Evolutionary conservation across 2,797 vertebrate genomes (phyloP).

Genomic region (Thripadectes ignobilis): DNA sequence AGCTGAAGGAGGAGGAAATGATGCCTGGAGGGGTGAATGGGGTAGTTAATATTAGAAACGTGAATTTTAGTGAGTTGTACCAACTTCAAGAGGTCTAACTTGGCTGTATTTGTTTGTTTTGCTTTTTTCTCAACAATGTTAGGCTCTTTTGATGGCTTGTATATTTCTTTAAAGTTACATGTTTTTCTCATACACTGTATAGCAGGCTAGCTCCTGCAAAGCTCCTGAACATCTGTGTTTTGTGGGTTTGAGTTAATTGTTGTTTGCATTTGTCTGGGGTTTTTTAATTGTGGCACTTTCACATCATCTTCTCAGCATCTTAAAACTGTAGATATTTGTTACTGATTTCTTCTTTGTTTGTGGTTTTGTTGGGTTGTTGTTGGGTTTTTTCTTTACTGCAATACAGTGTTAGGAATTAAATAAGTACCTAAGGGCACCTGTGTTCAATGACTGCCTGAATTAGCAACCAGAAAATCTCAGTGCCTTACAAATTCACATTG

Average conservation of each 20-base stretch:
- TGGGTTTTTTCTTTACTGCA: background rate
- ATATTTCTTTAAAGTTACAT: background rate
- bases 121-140: background rate
- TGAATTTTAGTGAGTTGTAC: background rate
- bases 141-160: background rate
- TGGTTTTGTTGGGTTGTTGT: background rate
- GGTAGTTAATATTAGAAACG: background rate
- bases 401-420: background rate
- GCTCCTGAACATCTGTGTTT: background rate
- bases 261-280: background rate
- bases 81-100: background rate
- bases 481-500: background rate
- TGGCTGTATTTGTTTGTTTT: background rate
- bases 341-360: background rate
- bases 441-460: background rate
- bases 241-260: background rate
- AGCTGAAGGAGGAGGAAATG: background rate
- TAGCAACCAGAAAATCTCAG: background rate
- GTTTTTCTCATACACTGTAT: background rate
- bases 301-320: background rate
- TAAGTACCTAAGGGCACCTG: background rate
- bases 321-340: background rate
- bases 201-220: background rate
- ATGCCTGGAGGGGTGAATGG: background rate
- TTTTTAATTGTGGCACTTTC: background rate